A percentile compares a stretch with the other conserved stretches of the same genome.
Conservation (phyloP, 2,797 vertebrate species). For the Anableps anableps region DNA sequence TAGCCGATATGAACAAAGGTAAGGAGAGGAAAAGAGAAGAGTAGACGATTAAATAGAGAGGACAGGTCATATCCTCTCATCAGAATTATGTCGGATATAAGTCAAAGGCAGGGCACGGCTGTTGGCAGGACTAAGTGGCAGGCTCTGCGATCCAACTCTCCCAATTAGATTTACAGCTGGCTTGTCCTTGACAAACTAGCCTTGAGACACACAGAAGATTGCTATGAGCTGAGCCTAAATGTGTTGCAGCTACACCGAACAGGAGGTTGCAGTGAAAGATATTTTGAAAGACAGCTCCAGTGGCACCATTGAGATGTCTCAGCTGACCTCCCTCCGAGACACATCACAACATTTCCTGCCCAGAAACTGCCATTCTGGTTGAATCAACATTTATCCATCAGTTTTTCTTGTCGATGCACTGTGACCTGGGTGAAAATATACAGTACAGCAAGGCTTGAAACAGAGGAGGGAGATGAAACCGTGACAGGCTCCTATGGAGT, state of each 20-base stretch:
- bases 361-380: slow-evolving; percentile 32
- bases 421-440: slow-evolving; percentile 28
- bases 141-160: slow-evolving; percentile 12
- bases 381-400: slow-evolving; percentile 58
- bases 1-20: neutral
- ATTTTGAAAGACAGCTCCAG: slow-evolving; percentile 3
- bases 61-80: slow-evolving; percentile 37
- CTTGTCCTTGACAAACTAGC: slow-evolving; percentile 44
- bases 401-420: slow-evolving; percentile 41
- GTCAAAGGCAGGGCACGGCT: slow-evolving; percentile 30
- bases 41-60: slow-evolving; percentile 22
- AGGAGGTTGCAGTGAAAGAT: neutral
- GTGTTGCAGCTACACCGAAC: slow-evolving; percentile 5
- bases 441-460: slow-evolving; percentile 16
- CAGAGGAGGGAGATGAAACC: slow-evolving; percentile 38
- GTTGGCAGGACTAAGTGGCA: slow-evolving; percentile 28
- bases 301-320: slow-evolving; percentile 36
- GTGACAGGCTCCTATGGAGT: slow-evolving; percentile 40
- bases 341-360: slow-evolving; percentile 28
- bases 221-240: slow-evolving; percentile 14
- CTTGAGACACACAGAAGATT: slow-evolving; percentile 17
- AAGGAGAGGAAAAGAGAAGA: neutral
- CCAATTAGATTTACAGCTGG: slow-evolving; percentile 41
- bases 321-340: slow-evolving; percentile 41
- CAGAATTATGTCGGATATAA: slow-evolving; percentile 31